phyloP scores from a whole-genome alignment of 1,140 invertebrate species.

The Drosophila varians region DNA sequence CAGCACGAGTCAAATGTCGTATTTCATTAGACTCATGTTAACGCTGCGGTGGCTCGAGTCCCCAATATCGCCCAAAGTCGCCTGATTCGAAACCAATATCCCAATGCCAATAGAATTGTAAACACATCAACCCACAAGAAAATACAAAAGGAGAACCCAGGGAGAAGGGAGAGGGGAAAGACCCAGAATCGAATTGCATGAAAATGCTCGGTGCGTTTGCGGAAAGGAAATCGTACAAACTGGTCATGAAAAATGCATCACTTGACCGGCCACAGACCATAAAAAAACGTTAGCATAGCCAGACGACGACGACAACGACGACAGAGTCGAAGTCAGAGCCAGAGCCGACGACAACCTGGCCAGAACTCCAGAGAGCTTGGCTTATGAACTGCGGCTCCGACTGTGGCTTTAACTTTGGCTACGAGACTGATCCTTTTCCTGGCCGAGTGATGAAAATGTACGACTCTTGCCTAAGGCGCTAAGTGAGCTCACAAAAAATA shows the following conservation, averaged over 20 bases:
- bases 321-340: slow-evolving; percentile 21
- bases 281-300: slow-evolving; percentile 56
- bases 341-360: slow-evolving; percentile 34
- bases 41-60: slow-evolving; percentile 57
- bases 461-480: slow-evolving; percentile 70
- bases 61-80: slow-evolving; percentile 9
- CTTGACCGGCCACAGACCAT: slow-evolving; percentile 51
- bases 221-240: slow-evolving; percentile 78
- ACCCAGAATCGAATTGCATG: slow-evolving; percentile 77
- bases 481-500: slow-evolving; percentile 65
- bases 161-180: slow-evolving; percentile 1
- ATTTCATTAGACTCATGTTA: slow-evolving; percentile 78
- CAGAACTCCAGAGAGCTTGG: slow-evolving; percentile 10
- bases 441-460: slow-evolving; percentile 75
- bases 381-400: slow-evolving; percentile 32
- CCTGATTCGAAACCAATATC: slow-evolving; percentile 18
- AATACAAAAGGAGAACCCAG: slow-evolving; percentile 13
- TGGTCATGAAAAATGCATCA: slow-evolving; percentile 82
- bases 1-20: slow-evolving; percentile 81
- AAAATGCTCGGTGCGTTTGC: slow-evolving; percentile 76
- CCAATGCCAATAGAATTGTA: slow-evolving; percentile 76
- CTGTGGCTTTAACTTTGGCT: slow-evolving; percentile 13
- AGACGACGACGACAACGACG: slow-evolving; percentile 54
- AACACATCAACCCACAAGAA: slow-evolving; percentile 57
- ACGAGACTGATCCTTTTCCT: slow-evolving; percentile 46